Evolutionary conservation across 2,113 vertebrate species (phyloP), one percentile per base, ranked within the genome.

Genomic region (Progne subis): DNA sequence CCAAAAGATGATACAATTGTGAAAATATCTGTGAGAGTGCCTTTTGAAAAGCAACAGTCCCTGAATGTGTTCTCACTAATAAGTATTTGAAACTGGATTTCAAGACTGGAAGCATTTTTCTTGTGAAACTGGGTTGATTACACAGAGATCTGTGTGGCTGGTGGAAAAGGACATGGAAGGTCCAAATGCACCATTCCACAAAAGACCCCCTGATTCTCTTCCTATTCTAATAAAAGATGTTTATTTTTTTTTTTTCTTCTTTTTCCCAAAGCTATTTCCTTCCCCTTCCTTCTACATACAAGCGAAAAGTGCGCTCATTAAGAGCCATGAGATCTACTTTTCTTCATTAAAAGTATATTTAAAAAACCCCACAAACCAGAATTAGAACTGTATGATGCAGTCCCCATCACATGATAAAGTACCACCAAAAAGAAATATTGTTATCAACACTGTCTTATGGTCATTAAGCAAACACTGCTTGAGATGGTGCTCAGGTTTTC

Each of bases 401-500:
- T 86, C 18, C 19, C 31, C 20, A 77, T 78, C 57, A 70, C 59
- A 67, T 53, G 87, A 70, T 49, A 67, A 95, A 93, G 19, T 32
- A 63, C 60, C 44, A 83, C 25, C 41, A 90, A 47, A 20, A 74
- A 86, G 34, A 88, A 90, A 63, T 80, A 72, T 43, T 55, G 20
- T 82, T 59, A 68, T 64, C 68, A 75, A 34, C 0, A 1, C 46
- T 59, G 21, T 46, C 78, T 86, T 67, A 81, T 26, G 56, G 68
- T 88, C 52, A 92, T 83, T 92, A 91, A 81, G 53, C 64, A 94
- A 85, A 81, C 70, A 49, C 14, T 71, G 31, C 69, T 77, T 82
- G 79, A 71, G 76, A 39, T 3, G 12, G 20, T 67, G 47, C 47
- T 86, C 64, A 67, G 39, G 68, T 83, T 93, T 88, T 74, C 80